Base-by-base conservation (phyloP, 2,888 invertebrate genomes). In the Galeruca laticollis region DNA sequence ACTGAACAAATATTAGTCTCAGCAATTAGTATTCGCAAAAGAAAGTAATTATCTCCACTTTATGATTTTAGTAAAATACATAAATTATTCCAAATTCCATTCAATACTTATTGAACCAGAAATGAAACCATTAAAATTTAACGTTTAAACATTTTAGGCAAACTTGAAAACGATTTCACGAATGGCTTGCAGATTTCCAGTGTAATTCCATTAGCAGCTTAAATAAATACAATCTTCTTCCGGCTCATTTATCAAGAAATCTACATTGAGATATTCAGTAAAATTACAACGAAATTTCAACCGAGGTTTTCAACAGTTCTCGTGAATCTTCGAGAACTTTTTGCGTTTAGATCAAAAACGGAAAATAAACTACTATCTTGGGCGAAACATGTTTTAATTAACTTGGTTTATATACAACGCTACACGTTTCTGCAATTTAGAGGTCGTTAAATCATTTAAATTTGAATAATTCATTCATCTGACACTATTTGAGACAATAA, bases 281-380 rank as follows among this genome's bases (percentile, higher is more conserved):
- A 63, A 63, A 63, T 63, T 54, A 54, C 54, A 15, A 56, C 65
- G 65, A 57, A 57, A 54, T 56, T 65, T 65, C 57, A 20, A 33
- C 47, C 35, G 26, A 40, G 33, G 20, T 57, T 65, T 65, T 65
- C 47, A 65, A 65, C 47, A 21, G 33, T 47, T 47, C 56, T 57
- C 20, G 57, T 65, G 57, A 57, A 65, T 65, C 57, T 65, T 57
- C 8, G 11, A 40, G 33, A 65, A 65, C 33, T 65, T 65, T 57
- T 65, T 57, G 65, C 65, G 33, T 65, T 57, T 57, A 47, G 57
- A 65, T 65, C 47, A 65, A 57, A 65, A 65, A 43, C 57, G 65
- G 65, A 47, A 33, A 57, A 65, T 57, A 65, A 56, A 57, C 57
- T 65, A 47, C 31, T 65, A 65, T 65, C 65, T 31, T 20, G n/a